These are phyloP conservation scores for Copsychus sechellarum DNA, from an alignment of 2,113 vertebrate genomes.

Conservation along the genomic window DNA sequence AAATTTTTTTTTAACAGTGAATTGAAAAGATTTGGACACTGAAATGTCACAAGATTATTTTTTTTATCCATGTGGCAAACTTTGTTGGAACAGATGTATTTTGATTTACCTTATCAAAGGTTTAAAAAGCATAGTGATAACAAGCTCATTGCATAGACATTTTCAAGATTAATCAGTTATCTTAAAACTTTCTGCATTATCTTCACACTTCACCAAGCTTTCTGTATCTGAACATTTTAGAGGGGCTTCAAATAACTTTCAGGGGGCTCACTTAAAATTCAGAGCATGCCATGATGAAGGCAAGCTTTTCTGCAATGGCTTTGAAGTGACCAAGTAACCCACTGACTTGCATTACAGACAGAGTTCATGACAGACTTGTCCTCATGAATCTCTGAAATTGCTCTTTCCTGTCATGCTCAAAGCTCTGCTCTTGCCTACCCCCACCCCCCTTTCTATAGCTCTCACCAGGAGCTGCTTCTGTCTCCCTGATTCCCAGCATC, in stretches of 20 bases:
- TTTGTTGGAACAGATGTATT: neutral
- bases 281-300: neutral
- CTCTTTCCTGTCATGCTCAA: neutral
- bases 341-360: neutral
- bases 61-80: neutral
- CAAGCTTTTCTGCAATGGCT: neutral
- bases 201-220: neutral
- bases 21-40: neutral
- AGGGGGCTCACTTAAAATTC: neutral
- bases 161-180: conserved; percentile 7
- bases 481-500: neutral
- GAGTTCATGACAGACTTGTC: neutral
- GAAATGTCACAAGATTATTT: neutral
- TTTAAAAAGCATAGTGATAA: conserved; percentile 13
- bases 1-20: neutral
- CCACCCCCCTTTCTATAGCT: neutral
- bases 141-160: neutral
- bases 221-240: neutral
- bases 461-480: neutral
- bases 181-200: conserved; percentile 10
- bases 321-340: conserved; percentile 25
- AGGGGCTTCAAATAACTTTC: neutral
- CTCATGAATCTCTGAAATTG: neutral
- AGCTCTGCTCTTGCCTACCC: neutral
- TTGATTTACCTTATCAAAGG: conserved; percentile 18